Percentiles rank a stretch among this genome's conserved stretches.
Conservation (phyloP, 2,797 vertebrate species). For the Taenioides sp. region DNA sequence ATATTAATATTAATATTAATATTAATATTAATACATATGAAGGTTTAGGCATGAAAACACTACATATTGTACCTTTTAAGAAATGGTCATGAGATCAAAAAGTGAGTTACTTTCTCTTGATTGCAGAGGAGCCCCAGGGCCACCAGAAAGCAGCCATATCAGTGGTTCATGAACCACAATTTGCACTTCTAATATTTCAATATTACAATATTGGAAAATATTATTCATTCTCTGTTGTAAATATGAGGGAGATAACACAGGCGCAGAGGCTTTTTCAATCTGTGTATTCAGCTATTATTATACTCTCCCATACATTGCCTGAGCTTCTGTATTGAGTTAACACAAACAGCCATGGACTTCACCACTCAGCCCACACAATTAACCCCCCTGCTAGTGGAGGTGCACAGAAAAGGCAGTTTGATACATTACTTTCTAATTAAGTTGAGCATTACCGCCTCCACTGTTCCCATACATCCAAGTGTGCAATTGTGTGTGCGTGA, state of each 20-base stretch:
- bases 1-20: no score
- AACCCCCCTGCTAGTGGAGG: conserved; percentile 45
- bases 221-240: neutral
- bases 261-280: conserved; percentile 61
- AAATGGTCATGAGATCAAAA: no score
- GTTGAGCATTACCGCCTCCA: conserved; percentile 41
- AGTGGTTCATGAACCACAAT: neutral
- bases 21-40: no score
- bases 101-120: neutral
- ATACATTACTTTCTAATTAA: conserved; percentile 65
- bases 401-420: conserved; percentile 46
- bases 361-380: conserved; percentile 70
- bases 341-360: conserved; percentile 57
- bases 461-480: conserved; percentile 16
- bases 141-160: no score
- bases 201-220: neutral
- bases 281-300: conserved; percentile 66
- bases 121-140: neutral
- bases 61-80: no score
- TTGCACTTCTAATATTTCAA: neutral
- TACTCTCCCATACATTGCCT: conserved; percentile 51
- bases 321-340: conserved; percentile 57
- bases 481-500: conserved; percentile 7
- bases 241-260: neutral
- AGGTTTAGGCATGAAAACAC: no score